Conservation (phyloP, 2,888 invertebrate species). For the Cenopis cana region DNA sequence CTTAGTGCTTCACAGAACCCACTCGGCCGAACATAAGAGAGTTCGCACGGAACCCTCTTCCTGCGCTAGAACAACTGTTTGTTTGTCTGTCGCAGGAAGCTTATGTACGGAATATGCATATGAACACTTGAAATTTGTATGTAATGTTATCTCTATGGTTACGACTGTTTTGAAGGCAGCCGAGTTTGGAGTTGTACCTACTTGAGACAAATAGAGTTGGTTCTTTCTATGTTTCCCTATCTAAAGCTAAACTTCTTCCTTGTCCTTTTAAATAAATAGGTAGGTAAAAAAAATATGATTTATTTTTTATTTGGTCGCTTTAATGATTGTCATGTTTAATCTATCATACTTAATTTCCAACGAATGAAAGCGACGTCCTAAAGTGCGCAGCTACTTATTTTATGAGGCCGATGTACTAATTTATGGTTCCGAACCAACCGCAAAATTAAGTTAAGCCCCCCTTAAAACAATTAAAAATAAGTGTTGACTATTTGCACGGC, state of each 20-base stretch:
- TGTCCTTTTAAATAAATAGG: no score
- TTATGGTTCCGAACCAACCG: no score
- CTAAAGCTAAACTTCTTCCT: background rate
- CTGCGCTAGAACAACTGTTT: slow-evolving; percentile 80
- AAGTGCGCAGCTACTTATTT: no score
- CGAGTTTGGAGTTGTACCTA: slow-evolving; percentile 22
- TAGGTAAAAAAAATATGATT: no score
- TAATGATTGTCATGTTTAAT: no score
- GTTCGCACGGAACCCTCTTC: slow-evolving; percentile 71
- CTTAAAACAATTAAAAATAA: no score
- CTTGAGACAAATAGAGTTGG: slow-evolving; percentile 11
- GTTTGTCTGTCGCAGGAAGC: slow-evolving; percentile 70
- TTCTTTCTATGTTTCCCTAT: slow-evolving; percentile 11
- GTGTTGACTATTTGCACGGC: no score
- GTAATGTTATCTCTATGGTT: slow-evolving; percentile 40
- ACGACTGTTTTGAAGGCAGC: slow-evolving; percentile 34
- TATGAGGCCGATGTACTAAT: no score
- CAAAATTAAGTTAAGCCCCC: no score
- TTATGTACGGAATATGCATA: slow-evolving; percentile 67
- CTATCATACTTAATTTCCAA: no score
- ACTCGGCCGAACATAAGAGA: slow-evolving; percentile 81
- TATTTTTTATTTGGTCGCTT: no score
- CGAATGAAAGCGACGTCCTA: no score
- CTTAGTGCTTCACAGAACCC: slow-evolving; percentile 56
- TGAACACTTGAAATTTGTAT: slow-evolving; percentile 48